Evolutionary conservation across 2,797 vertebrate species (phyloP), one percentile per base, ranked within the genome.

Genomic region (Microchirus variegatus): DNA sequence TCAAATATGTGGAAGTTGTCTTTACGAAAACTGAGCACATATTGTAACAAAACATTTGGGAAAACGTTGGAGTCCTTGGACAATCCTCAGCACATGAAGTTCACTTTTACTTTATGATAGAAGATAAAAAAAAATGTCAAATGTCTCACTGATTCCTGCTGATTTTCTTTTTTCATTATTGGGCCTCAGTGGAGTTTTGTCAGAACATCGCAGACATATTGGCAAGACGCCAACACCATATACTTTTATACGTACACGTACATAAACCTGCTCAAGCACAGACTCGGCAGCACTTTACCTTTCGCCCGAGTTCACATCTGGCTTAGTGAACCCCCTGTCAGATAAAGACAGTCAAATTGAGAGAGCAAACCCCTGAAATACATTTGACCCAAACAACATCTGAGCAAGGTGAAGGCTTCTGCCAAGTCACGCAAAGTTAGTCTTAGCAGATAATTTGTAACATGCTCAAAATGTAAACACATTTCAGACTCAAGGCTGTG

Each of bases 351-450:
- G 84, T 91, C 75, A 87, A 88, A 91, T 84, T 84, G 84, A 83
- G 81, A 91, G 88, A 68, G 83, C 82, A 90, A 91, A 84, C 86
- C 88, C 84, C 84, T 84, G 87, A 92, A 90, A 91, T 90, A 90
- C 73, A 53, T 88, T 83, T 89, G 91, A 93, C 90, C 90, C 84
- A 93, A 93, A 92, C 90, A 93, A 89, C 88, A 90, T 92, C 88
- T 87, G 86, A 91, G 79, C 79, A 87, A 92, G 89, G 90, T 92
- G 89, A 91, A 89, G 82, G 77, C 73, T 89, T 73, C 87, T 91
- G 93, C 92, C 93, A 94, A 94, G 94, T 94, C 94, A 94, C 91
- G 93, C 92, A 93, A 93, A 92, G 90, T 88, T 92, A 87, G 87
- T 91, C 89, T 92, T 87, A 89, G 89, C 83, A 90, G 89, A 92